phyloP scores from a whole-genome alignment of 37 sponge, comb jelly and placozoan genomes.

The Ianthella basta region DNA sequence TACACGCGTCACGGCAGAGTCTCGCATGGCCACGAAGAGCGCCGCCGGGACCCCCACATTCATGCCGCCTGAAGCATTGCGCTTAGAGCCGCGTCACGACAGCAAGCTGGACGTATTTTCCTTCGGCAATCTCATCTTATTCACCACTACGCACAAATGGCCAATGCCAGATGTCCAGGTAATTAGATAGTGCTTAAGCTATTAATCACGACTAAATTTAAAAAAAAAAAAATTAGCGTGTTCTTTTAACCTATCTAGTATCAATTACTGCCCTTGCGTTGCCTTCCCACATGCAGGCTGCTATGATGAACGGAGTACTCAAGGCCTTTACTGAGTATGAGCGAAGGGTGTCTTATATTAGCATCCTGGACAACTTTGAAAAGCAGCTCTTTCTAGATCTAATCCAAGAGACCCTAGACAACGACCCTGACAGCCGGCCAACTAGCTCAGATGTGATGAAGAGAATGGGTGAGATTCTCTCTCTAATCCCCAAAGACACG shows the following conservation, averaged over 20 bases:
- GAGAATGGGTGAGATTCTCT: background rate
- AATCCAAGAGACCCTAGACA: background rate
- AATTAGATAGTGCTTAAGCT: too few relatives aligned
- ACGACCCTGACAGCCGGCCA: conserved; percentile 6
- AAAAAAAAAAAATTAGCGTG: too few relatives aligned
- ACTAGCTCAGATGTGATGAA: background rate
- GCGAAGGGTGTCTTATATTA: background rate
- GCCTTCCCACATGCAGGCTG: too few relatives aligned
- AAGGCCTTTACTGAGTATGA: conserved; percentile 16
- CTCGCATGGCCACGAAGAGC: too few relatives aligned
- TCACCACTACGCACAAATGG: background rate
- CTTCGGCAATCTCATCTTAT: conserved; percentile 10
- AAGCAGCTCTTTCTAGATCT: background rate
- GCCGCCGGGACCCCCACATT: conserved; percentile 11
- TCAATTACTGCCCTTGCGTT: too few relatives aligned
- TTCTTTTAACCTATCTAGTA: too few relatives aligned
- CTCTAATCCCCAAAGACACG: background rate
- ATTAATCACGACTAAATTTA: too few relatives aligned
- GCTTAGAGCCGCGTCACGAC: background rate
- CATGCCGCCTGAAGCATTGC: conserved; percentile 24
- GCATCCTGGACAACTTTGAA: background rate
- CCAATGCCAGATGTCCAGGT: background rate
- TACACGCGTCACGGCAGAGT: background rate
- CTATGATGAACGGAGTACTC: background rate
- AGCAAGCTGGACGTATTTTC: conserved; percentile 17